Percentiles rank a stretch among this genome's conserved stretches.
These are phyloP conservation scores for Tinea semifulvella DNA, from an alignment of 2,888 invertebrate genomes.

Conservation along the genomic window DNA sequence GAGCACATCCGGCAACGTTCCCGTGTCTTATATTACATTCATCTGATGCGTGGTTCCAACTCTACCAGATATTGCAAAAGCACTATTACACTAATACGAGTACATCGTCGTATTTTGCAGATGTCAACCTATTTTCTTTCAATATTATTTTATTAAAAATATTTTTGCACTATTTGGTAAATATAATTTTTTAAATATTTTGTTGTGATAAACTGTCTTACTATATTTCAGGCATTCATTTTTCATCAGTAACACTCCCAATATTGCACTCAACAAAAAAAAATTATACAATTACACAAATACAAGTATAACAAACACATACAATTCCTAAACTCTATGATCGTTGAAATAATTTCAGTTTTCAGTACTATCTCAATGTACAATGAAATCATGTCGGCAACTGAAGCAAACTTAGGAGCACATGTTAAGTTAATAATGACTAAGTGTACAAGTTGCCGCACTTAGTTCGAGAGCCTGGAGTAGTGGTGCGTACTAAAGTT, in stretches of 20 bases:
- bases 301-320: too few species aligned
- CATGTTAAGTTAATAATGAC: constrained; percentile 52
- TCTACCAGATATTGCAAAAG: constrained; percentile 10
- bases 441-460: constrained; percentile 44
- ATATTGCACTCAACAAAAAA: too few species aligned
- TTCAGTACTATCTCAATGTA: constrained; percentile 17
- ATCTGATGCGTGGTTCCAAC: constrained; percentile 16
- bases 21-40: constrained; percentile 18
- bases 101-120: not conserved
- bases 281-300: too few species aligned
- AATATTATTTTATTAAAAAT: too few species aligned
- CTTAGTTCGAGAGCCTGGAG: constrained; percentile 19
- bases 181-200: too few species aligned
- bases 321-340: too few species aligned
- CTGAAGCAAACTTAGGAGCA: constrained; percentile 27
- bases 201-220: too few species aligned
- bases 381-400: constrained; percentile 26
- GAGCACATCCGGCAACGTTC: constrained; percentile 15
- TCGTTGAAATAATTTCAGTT: too few species aligned
- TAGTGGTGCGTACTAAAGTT: constrained; percentile 36
- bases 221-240: too few species aligned
- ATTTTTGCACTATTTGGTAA: too few species aligned
- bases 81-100: not conserved
- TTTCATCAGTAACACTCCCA: too few species aligned
- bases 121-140: too few species aligned